Percentiles rank a stretch among this genome's conserved stretches.
Evolutionary conservation across 2,797 vertebrate species (phyloP).

Genomic region (Aldrovandia affinis): DNA sequence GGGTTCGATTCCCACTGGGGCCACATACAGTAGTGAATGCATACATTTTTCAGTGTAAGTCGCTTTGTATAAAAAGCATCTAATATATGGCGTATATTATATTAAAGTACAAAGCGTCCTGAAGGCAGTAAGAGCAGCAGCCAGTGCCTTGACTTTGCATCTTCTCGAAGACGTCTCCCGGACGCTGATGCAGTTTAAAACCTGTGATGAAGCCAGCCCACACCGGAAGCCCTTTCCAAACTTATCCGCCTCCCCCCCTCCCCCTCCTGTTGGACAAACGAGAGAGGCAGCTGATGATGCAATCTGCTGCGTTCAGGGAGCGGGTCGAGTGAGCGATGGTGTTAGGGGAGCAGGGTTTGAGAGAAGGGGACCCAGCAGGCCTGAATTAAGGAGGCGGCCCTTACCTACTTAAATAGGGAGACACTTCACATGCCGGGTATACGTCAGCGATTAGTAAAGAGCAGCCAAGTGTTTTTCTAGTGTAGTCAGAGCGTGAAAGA

Average conservation of each 20-base stretch:
- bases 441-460: not conserved
- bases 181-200: conserved; percentile 65
- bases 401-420: not conserved
- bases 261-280: not conserved
- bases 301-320: not conserved
- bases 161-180: not conserved
- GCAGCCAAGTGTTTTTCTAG: not conserved
- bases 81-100: too few species aligned
- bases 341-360: not conserved
- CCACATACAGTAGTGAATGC: too few species aligned
- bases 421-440: not conserved
- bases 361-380: not conserved
- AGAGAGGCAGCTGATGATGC: not conserved
- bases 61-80: too few species aligned
- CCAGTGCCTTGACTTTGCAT: not conserved
- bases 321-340: not conserved
- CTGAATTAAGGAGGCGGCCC: too few species aligned
- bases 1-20: too few species aligned
- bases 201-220: conserved; percentile 40
- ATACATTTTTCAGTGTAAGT: too few species aligned
- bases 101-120: too few species aligned
- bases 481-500: not conserved
- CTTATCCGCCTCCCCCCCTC: not conserved
- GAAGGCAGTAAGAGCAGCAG: not conserved
- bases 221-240: conserved; percentile 4